phyloP scores from a whole-genome alignment of 1,140 invertebrate species.

The Drosophila insularis region DNA sequence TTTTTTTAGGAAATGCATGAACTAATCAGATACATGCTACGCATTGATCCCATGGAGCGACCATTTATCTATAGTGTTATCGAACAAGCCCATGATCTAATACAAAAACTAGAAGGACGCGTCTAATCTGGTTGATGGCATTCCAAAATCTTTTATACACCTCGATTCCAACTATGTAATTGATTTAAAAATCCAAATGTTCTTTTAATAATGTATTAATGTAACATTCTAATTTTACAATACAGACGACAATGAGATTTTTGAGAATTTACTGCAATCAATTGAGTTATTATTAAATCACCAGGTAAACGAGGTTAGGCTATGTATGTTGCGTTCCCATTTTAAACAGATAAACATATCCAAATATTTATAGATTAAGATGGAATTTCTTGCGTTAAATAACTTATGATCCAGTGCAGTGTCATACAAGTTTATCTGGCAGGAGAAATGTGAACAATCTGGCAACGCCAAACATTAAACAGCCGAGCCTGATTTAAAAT shows the following conservation, averaged over 20 bases:
- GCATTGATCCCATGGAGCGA: constrained; percentile 89
- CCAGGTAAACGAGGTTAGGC: too few relatives aligned
- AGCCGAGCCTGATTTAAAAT: background rate
- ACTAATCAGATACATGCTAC: constrained; percentile 88
- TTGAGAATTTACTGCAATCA: background rate
- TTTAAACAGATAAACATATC: too few relatives aligned
- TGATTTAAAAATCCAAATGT: constrained; percentile 49
- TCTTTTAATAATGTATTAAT: constrained; percentile 61
- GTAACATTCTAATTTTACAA: constrained; percentile 53
- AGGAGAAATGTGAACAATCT: background rate
- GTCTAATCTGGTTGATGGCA: constrained; percentile 66
- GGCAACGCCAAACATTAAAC: background rate
- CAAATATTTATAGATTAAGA: too few relatives aligned
- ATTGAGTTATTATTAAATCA: too few relatives aligned
- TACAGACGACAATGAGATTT: constrained; percentile 26
- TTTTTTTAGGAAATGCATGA: constrained; percentile 86
- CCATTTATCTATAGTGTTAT: constrained; percentile 89
- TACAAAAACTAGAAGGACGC: constrained; percentile 84
- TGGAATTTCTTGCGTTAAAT: too few relatives aligned
- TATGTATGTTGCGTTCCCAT: too few relatives aligned
- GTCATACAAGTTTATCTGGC: background rate
- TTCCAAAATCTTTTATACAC: background rate
- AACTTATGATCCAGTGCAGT: too few relatives aligned
- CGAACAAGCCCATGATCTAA: constrained; percentile 85
- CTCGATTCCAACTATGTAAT: constrained; percentile 45